A percentile compares a stretch with the other conserved stretches of the same genome.
Conservation (phyloP, 1,140 invertebrate species). For the Euura lappo region DNA sequence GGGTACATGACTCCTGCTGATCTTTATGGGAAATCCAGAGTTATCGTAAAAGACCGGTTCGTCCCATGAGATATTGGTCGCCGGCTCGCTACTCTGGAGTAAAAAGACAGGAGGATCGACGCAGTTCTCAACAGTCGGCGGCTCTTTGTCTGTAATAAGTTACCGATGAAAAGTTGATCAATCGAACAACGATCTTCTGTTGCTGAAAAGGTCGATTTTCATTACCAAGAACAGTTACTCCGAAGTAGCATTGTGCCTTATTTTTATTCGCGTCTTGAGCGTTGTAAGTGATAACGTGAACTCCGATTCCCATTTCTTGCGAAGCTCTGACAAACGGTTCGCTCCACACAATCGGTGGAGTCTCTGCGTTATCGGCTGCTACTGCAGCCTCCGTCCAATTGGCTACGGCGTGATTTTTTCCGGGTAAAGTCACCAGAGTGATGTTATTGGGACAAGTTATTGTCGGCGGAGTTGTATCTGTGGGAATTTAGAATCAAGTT, state of each 20-base stretch:
- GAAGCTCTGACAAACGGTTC: conserved; percentile 45
- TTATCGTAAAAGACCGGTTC: conserved; percentile 75
- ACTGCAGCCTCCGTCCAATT: conserved; percentile 61
- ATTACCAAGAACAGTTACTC: conserved; percentile 60
- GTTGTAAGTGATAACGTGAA: conserved; percentile 59
- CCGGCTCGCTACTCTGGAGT: conserved; percentile 47
- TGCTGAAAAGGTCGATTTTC: conserved; percentile 7
- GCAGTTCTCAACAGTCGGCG: conserved; percentile 70
- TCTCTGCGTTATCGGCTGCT: conserved; percentile 40
- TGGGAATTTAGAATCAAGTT: background rate
- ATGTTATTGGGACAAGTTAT: conserved; percentile 64
- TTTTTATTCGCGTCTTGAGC: conserved; percentile 64
- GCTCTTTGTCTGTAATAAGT: conserved; percentile 62
- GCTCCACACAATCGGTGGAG: conserved; percentile 35
- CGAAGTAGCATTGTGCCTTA: conserved; percentile 63
- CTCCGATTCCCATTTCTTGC: conserved; percentile 56
- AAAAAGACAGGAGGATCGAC: conserved; percentile 64
- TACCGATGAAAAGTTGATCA: no score
- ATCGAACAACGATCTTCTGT: no score
- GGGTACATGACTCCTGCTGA: conserved; percentile 42
- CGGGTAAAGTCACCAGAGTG: conserved; percentile 45
- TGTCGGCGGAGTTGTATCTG: conserved; percentile 63
- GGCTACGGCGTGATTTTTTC: conserved; percentile 63
- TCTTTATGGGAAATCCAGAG: conserved; percentile 59
- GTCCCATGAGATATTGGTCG: conserved; percentile 65